Evolutionary conservation across 2,888 invertebrate genomes (phyloP), one percentile per base, ranked within the genome.

Genomic region (Spodoptera littoralis): DNA sequence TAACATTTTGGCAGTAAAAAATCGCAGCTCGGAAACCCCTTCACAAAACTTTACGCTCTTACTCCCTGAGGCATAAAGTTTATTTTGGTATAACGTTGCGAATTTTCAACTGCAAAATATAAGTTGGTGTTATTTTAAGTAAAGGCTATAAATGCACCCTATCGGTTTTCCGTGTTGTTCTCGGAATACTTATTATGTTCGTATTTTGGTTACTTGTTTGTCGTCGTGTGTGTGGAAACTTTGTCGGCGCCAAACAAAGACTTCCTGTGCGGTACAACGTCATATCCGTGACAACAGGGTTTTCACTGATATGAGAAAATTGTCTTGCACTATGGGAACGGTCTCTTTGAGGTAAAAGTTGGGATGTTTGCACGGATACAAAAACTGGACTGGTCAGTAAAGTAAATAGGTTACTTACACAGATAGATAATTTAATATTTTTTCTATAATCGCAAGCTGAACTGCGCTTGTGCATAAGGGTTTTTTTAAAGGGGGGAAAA

Each of bases 101-200:
- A 62, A 53, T 56, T 43, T 56, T 61, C 41, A 60, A 13, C 58
- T 30, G 74, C 58, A 78, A 36, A 61, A 64, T 11, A 24, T 62
- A 59, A 63, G 54, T 60, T 76, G 65, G 79, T 61, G 65, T 70
- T 77, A 77, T 60, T 73, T 77, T 82, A 80, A 79, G 77, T 82
- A 83, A 82, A 83, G 81, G 81, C 83, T 87, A 80, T 90, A 88
- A 89, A 87, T 85, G 85, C 88, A 84, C 87, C 90, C 88, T 92
- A 89, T 91, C 90, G 88, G 86, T 91, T 92, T 92, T 92, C 89
- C 92, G 84, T 83, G 71, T 82, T 75, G 85, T 92, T 91, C 92
- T 81, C 68, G 86, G 92, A 92, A 92, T 53, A 70, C 82, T 86
- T 76, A 87, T 88, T 88, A 82, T 85, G 84, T 87, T 82, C 79